Evolutionary conservation across 1,140 invertebrate species (phyloP), one percentile per base, ranked within the genome.

Genomic region (Hyles euphorbiae): DNA sequence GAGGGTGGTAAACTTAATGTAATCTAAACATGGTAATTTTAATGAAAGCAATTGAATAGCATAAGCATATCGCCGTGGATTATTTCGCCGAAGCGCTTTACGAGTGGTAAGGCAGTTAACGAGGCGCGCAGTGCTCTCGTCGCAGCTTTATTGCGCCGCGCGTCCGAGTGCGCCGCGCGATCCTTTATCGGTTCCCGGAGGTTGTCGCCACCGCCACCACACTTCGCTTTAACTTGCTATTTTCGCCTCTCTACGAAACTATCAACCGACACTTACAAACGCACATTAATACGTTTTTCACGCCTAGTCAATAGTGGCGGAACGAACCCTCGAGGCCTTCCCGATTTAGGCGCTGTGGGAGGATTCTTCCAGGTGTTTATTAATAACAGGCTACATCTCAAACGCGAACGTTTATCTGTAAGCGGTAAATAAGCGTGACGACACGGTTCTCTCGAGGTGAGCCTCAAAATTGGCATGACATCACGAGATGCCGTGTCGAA

Each of bases 141-240:
- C 66, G 54, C 62, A 44, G 54, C 61, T 74, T 79, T 77, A 81
- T 67, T 64, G 72, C 74, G 61, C 55, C 61, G 63, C 63, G 36
- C 36, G 36, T 40, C 36, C 36, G 8, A 67, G 63, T 67, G 71
- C 70, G 36, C 22, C 22, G 36, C 4, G 65, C 67, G 72, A 74
- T 78, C 75, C 78, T 84, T 85, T 85, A 87, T 87, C 70, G 81
- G 73, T 87, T 87, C 84, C 72, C 61, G 71, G 84, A 87, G 76
- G 73, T 77, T 73, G 74, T 71, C 72, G 71, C 75, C 72, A 74
- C 75, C 70, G 69, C 78, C 65, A 71, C 68, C 65, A 68, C 66
- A 62, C 60, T 83, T 83, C 78, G 65, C 70, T 68, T 53, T 74
- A 81, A 83, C 64, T 59, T 61, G 78, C 81, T 85, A 85, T 85